Percentiles rank a stretch among this genome's conserved stretches.
Evolutionary conservation across 2,888 invertebrate species (phyloP).

Genomic region (Harpagoxenus sublaevis): DNA sequence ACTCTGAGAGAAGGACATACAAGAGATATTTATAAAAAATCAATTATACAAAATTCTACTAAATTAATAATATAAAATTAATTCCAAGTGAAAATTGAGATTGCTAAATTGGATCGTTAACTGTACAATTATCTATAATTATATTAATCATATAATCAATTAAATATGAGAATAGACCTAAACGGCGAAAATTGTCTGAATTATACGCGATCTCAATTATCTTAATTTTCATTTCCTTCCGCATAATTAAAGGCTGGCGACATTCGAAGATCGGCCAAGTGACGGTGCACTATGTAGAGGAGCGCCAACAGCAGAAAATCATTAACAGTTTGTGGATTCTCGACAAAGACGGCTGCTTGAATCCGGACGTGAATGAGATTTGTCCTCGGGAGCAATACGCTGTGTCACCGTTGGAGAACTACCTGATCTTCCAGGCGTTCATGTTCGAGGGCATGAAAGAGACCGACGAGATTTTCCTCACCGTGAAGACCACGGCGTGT

Average conservation of each 20-base stretch:
- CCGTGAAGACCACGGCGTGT: slow-evolving; percentile 88
- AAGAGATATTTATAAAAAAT: background rate
- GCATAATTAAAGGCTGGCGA: slow-evolving; percentile 86
- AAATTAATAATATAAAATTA: slow-evolving; percentile 12
- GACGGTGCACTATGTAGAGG: slow-evolving; percentile 80
- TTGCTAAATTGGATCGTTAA: background rate
- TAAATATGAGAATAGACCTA: background rate
- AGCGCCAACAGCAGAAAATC: slow-evolving; percentile 71
- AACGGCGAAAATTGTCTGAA: background rate
- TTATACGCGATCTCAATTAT: background rate
- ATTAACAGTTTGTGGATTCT: slow-evolving; percentile 81
- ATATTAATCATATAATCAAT: background rate
- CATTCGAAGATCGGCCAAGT: slow-evolving; percentile 88
- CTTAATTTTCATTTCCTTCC: background rate
- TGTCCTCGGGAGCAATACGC: slow-evolving; percentile 81
- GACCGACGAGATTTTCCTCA: slow-evolving; percentile 88
- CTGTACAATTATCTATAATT: background rate
- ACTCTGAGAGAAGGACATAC: background rate
- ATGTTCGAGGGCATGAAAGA: slow-evolving; percentile 89
- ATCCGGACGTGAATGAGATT: slow-evolving; percentile 77
- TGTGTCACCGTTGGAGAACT: slow-evolving; percentile 77
- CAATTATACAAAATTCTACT: background rate
- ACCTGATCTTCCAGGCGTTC: slow-evolving; percentile 87
- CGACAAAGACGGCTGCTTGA: slow-evolving; percentile 79
- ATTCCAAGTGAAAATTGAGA: background rate